These are phyloP conservation scores for Eumaeus atala DNA, from an alignment of 1,140 invertebrate species.

Conservation along the genomic window DNA sequence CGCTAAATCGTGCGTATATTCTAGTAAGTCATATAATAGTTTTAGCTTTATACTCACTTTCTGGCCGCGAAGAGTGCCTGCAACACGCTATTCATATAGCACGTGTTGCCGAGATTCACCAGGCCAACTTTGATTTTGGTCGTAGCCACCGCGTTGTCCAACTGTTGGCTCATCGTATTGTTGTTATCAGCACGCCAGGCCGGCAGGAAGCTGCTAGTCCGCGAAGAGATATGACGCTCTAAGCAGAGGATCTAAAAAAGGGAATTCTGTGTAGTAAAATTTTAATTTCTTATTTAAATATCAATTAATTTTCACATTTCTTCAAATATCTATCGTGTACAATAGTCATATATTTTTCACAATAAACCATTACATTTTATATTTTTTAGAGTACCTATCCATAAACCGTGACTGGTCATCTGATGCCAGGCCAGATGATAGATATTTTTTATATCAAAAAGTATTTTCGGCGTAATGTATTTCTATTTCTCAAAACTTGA, in stretches of 20 bases:
- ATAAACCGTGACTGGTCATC: too few species aligned
- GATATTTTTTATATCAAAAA: too few species aligned
- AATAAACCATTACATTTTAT: too few species aligned
- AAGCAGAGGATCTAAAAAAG: slow-evolving; percentile 39
- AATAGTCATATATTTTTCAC: too few species aligned
- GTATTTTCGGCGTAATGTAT: too few species aligned
- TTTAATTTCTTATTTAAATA: background rate
- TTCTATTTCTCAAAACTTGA: too few species aligned
- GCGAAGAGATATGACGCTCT: slow-evolving; percentile 51
- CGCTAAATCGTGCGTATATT: too few species aligned
- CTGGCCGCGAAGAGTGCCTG: slow-evolving; percentile 88
- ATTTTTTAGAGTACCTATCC: too few species aligned
- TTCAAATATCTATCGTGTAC: too few species aligned
- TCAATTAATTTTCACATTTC: too few species aligned
- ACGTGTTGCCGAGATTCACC: slow-evolving; percentile 89
- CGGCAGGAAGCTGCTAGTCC: slow-evolving; percentile 30
- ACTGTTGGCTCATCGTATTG: slow-evolving; percentile 22
- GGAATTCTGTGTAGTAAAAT: background rate
- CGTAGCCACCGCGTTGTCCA: slow-evolving; percentile 13
- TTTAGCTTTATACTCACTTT: slow-evolving; percentile 83
- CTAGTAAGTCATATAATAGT: too few species aligned
- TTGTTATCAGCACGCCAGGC: slow-evolving; percentile 36
- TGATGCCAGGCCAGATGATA: too few species aligned
- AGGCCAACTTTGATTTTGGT: slow-evolving; percentile 79
- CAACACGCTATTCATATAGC: slow-evolving; percentile 90